These are phyloP conservation scores for Hyles euphorbiae DNA, from an alignment of 1,140 invertebrate species.

Conservation along the genomic window DNA sequence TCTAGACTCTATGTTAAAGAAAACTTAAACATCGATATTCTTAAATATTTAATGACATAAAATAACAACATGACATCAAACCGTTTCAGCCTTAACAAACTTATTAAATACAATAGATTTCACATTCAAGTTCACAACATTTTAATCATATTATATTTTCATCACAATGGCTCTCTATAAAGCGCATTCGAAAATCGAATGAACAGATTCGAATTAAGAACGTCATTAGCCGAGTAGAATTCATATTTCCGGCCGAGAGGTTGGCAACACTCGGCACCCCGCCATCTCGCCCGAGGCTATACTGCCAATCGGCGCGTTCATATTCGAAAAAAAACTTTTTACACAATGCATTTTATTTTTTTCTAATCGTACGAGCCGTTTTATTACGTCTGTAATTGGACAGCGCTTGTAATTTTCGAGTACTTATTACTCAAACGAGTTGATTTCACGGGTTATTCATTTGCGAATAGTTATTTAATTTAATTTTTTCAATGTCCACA, in stretches of 20 bases:
- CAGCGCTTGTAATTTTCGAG: constrained; percentile 15
- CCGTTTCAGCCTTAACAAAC: no score
- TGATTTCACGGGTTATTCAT: no score
- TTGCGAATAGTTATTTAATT: no score
- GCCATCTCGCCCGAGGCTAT: constrained; percentile 58
- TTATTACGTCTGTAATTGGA: constrained; percentile 47
- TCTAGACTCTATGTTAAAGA: no score
- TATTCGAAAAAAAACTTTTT: constrained; percentile 56
- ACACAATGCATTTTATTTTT: constrained; percentile 48
- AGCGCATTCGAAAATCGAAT: constrained; percentile 11
- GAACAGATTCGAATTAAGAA: constrained; percentile 27
- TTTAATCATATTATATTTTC: no score
- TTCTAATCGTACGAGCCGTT: constrained; percentile 39
- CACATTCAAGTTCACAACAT: no score
- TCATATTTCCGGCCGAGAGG: constrained; percentile 58
- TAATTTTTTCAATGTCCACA: no score
- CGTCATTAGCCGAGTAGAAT: constrained; percentile 61
- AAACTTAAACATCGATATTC: no score
- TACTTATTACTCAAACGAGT: constrained; percentile 2
- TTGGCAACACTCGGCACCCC: constrained; percentile 60
- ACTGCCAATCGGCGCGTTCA: constrained; percentile 60
- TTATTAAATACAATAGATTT: no score
- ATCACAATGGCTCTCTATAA: no score
- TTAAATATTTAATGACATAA: no score
- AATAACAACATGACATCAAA: no score